A percentile compares a stretch with the other conserved stretches of the same genome.
phyloP scores from a whole-genome alignment of 2,888 invertebrate genomes.

The Nomada ferruginata region DNA sequence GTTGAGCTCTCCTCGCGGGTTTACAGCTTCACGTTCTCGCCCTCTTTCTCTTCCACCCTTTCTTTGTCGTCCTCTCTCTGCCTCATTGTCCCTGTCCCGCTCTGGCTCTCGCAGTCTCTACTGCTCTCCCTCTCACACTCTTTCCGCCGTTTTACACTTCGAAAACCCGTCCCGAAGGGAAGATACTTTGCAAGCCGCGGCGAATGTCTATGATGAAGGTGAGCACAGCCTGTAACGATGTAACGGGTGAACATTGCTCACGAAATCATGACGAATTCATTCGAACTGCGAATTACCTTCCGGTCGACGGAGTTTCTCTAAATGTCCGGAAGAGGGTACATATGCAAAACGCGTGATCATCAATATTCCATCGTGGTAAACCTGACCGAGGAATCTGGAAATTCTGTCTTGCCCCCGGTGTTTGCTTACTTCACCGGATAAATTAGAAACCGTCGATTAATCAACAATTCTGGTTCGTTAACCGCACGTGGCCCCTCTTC shows the following conservation, averaged over 20 bases:
- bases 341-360: slow-evolving; percentile 67
- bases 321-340: slow-evolving; percentile 70
- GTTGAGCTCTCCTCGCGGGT: slow-evolving; percentile 75
- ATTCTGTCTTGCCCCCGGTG: slow-evolving; percentile 62
- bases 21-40: slow-evolving; percentile 62
- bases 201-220: slow-evolving; percentile 67
- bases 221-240: slow-evolving; percentile 68
- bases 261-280: slow-evolving; percentile 71
- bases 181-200: slow-evolving; percentile 69
- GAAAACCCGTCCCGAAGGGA: slow-evolving; percentile 55
- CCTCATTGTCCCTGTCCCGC: too few relatives aligned
- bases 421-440: slow-evolving; percentile 61
- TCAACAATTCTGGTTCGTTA: slow-evolving; percentile 64
- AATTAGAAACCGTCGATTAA: slow-evolving; percentile 66
- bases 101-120: too few relatives aligned
- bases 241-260: slow-evolving; percentile 73
- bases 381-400: slow-evolving; percentile 58
- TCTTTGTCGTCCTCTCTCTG: slow-evolving; percentile 15
- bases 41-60: slow-evolving; percentile 52
- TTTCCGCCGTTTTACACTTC: slow-evolving; percentile 58
- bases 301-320: slow-evolving; percentile 67
- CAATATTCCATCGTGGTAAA: slow-evolving; percentile 68
- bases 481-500: slow-evolving; percentile 36
- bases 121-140: slow-evolving; percentile 24
- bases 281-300: slow-evolving; percentile 70